Base-by-base conservation (phyloP, 2,797 vertebrate species). In the Phaenicophaeus curvirostris region DNA sequence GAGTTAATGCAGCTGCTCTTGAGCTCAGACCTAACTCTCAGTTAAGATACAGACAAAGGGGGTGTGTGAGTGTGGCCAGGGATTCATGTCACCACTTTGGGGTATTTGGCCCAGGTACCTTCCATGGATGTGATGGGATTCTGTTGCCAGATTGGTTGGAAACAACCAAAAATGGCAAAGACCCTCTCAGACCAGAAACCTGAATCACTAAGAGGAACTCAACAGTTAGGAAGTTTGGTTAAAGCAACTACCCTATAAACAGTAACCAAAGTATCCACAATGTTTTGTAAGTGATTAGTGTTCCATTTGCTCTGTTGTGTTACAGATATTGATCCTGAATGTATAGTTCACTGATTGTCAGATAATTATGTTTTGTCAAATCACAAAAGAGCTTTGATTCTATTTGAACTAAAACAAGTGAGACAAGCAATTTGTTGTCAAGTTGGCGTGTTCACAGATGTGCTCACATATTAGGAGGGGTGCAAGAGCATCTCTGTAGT, bases 71-170 rank as follows among this genome's bases (percentile, higher is more conserved):
- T 4, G 31, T 7, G 27, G 21, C 75, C 35, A 77, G 25, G 58
- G 46, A 46, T 0, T n/a, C 15, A 1, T 17, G 7, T 2, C 13
- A 13, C 2, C 16, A 31, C 72, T 42, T 2, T 17, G 44, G n/a
- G 61, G 13, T 4, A 15, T 2, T 7, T 8, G 39, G 48, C 58
- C 11, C 59, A n/a, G 71, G 33, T 18, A 46, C 9, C 23, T 62
- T 0, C 37, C 16, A 1, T 0, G 20, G 30, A 8, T 0, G 4
- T 51, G 28, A 37, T 1, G 12, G 71, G 21, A 66, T n/a, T 2
- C 15, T 7, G 16, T 11, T 20, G 15, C 1, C 11, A 6, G 7
- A 5, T n/a, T n/a, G 9, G 2, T 19, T 1, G 21, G 2, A 30
- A 55, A 33, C 1, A 66, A 30, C 5, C 77, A 19, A 5, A 53